Evolutionary conservation across 1,140 invertebrate species (phyloP), one percentile per base, ranked within the genome.

Genomic region (Drosophila orena): DNA sequence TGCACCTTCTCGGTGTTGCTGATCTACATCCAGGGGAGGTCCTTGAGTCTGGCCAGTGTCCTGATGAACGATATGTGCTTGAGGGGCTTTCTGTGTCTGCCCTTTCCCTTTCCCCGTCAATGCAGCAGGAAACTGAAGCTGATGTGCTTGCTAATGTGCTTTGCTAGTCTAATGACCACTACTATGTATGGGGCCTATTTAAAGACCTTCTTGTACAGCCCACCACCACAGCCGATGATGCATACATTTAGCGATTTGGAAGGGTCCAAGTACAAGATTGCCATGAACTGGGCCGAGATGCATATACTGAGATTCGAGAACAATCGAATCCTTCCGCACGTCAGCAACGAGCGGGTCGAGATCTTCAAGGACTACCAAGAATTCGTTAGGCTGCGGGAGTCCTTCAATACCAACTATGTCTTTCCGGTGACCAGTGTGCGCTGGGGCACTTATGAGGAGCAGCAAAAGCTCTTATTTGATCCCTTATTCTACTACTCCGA

Each of bases 401-500:
- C 43, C 4, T 90, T 90, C 34, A 69, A 89, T 34, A 8, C 8
- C 30, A 53, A 46, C 34, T 90, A 53, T 24, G 49, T 61, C 4
- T 89, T 65, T n/a, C 73, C 77, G 0, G 69, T 80, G 1, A 66
- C 56, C 0, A 15, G 40, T 2, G 0, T 81, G 4, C 77, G 62
- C 12, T 89, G 84, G 85, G 3, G 2, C 4, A 61, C 66, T 15
- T 76, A 69, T 17, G 4, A 22, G 1, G 79, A 90, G 24, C 84
- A 90, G 30, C 84, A 89, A 43, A 59, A 68, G 15, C 1, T 74
- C 3, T 84, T 81, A 4, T 3, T 42, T 0, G 3, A 44, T 4
- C 85, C 64, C 0, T 3, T 57, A 4, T 89, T 90, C 43, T 89
- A 78, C 37, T 89, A 69, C 40, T 61, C 79, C 0, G 35, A 80